Evolutionary conservation across 2,888 invertebrate genomes (phyloP).

Genomic region (Scaptomyza caliginosa): DNA sequence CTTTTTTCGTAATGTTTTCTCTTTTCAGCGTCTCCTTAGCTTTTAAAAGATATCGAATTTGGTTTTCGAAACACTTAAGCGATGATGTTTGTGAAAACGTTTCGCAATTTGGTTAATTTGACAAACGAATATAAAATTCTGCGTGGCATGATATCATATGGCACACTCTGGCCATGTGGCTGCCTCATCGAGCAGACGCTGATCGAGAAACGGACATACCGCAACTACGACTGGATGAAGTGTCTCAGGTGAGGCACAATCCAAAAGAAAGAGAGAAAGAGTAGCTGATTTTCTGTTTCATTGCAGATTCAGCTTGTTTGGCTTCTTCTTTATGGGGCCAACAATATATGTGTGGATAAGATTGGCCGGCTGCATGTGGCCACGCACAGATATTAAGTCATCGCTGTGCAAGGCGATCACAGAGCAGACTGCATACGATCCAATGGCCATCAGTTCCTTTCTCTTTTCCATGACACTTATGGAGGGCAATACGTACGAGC

Average conservation of each 20-base stretch:
- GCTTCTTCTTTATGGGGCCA: constrained; percentile 88
- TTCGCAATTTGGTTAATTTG: constrained; percentile 84
- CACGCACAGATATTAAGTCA: constrained; percentile 82
- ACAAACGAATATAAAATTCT: constrained; percentile 85
- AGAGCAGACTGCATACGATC: constrained; percentile 87
- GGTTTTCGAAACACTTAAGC: constrained; percentile 14
- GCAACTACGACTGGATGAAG: constrained; percentile 86
- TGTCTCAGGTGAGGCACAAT: constrained; percentile 83
- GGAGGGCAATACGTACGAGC: constrained; percentile 85
- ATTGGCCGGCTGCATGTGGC: constrained; percentile 85
- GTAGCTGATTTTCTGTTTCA: not conserved
- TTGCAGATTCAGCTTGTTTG: constrained; percentile 87
- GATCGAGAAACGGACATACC: constrained; percentile 85
- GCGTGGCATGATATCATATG: constrained; percentile 87
- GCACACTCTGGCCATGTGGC: constrained; percentile 86
- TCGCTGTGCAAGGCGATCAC: constrained; percentile 84
- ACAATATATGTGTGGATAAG: constrained; percentile 88
- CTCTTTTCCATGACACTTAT: constrained; percentile 86
- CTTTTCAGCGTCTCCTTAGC: constrained; percentile 28
- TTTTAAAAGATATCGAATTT: not conserved
- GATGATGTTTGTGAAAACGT: constrained; percentile 57
- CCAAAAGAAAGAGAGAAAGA: not conserved
- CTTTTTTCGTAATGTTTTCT: constrained; percentile 33
- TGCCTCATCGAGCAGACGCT: constrained; percentile 86
- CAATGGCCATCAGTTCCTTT: constrained; percentile 86